Evolutionary conservation across 2,797 vertebrate genomes (phyloP), one percentile per base, ranked within the genome.

Genomic region (Vireo griseus): DNA sequence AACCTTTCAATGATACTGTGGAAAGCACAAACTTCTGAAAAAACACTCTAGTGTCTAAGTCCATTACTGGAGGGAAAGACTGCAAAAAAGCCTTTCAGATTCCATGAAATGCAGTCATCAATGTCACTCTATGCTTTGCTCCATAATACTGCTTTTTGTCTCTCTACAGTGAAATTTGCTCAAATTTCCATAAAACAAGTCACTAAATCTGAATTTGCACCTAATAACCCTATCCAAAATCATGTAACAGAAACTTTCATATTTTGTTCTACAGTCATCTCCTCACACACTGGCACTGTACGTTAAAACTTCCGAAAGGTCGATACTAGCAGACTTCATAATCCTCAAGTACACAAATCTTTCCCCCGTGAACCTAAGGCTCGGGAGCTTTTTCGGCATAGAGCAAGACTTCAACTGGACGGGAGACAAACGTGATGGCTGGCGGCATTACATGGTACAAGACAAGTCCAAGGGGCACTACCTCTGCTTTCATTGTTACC

Each of bases 211-310:
- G 66, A 92, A 92, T 31, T 39, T 57, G 28, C 37, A 74, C 28
- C 28, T 78, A 54, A 31, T 2, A 40, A 73, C 16, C 11, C 26
- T 7, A 71, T 55, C 16, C 26, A 29, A 3, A 29, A 54, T 11
- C 22, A 21, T 8, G 68, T 65, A 18, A 35, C 0, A 72, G 39
- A 47, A 86, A 67, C 52, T 47, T 86, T 4, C 4, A 3, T 13
- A 21, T 18, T 42, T 47, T 39, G 29, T 22, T 85, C 52, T 29
- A 6, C 9, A 62, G 24, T 31, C 7, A 10, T 15, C 24, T 57
- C 62, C 35, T 40, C 55, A 72, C 1, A 3, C 39, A 8, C 22
- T 6, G 14, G 62, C 33, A 45, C 7, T 0, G 1, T 7, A 16
- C 5, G 14, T 28, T 44, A 28, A 57, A 69, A 59, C n/a, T 20